These are phyloP conservation scores for Glyptemys insculpta DNA, from an alignment of 2,797 vertebrate species.

Conservation along the genomic window DNA sequence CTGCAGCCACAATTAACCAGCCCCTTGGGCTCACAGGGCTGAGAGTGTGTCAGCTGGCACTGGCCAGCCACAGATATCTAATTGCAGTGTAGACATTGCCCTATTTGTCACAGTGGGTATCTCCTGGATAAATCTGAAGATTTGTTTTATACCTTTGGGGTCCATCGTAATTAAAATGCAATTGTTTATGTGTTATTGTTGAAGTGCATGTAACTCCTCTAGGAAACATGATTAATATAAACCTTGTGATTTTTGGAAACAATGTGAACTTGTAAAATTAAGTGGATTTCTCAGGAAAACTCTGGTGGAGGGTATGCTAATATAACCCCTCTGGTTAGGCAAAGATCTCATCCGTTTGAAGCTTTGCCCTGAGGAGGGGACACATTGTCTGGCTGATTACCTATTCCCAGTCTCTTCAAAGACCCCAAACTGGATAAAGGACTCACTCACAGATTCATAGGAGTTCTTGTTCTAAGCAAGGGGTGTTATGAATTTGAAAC, in stretches of 20 bases:
- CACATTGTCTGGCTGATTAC: neutral
- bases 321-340: neutral
- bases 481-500: neutral
- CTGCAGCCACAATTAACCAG: neutral
- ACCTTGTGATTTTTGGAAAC: neutral
- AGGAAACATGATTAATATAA: neutral
- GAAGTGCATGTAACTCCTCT: neutral
- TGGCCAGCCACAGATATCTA: neutral
- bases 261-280: neutral
- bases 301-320: neutral
- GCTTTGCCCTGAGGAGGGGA: neutral
- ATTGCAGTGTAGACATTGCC: neutral
- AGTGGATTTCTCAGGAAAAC: neutral
- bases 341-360: neutral
- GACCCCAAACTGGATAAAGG: neutral
- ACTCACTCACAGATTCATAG: neutral
- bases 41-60: neutral
- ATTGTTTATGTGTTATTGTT: neutral
- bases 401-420: neutral
- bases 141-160: neutral
- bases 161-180: neutral
- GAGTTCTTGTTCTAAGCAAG: neutral
- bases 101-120: no score
- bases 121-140: neutral
- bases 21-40: neutral